Evolutionary conservation across 2,888 invertebrate species (phyloP), one percentile per base, ranked within the genome.

Genomic region (Amiota mariae): DNA sequence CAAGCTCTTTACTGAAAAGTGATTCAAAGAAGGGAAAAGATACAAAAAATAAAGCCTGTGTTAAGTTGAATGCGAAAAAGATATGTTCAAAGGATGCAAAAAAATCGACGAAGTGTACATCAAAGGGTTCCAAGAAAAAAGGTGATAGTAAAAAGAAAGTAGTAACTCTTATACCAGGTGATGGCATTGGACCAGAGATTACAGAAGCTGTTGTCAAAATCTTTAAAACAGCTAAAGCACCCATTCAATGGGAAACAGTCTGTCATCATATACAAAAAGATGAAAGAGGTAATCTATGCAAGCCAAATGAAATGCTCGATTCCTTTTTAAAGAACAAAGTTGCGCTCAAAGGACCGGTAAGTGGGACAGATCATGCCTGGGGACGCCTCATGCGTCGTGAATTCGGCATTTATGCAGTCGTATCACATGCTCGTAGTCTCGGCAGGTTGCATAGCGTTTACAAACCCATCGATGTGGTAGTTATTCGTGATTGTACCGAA

Each of bases 401-500:
- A 0, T 91, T 97, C 18, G 96, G 96, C 87, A 88, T 97, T 68
- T 96, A 94, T 87, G 96, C 96, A 0, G 99, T 98, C 89, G 98
- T 99, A 2, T 98, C 99, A 0, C 95, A 97, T 86, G 96, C 97
- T 12, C 95, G 95, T 89, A 96, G 96, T 24, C 90, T 99, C 80
- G 95, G 97, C 0, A 98, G 98, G 9, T 92, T 97, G 18, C 94
- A 94, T 87, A 93, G 94, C 49, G 93, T 97, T 10, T 98, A 99
- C 88, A 91, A 93, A 76, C 94, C 96, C 84, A 94, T 99, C 6
- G 98, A 99, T 91, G 95, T 97, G 89, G 95, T 98, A 75, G 96
- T 99, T 85, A 98, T 99, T 82, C 92, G 99, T 82, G 99, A 99
- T 89, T 97, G 98, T 91, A 98, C 97, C 0, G 99, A 99, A 90